Evolutionary conservation across 2,113 vertebrate species (phyloP).

Genomic region (Phrynosoma blainvillii): DNA sequence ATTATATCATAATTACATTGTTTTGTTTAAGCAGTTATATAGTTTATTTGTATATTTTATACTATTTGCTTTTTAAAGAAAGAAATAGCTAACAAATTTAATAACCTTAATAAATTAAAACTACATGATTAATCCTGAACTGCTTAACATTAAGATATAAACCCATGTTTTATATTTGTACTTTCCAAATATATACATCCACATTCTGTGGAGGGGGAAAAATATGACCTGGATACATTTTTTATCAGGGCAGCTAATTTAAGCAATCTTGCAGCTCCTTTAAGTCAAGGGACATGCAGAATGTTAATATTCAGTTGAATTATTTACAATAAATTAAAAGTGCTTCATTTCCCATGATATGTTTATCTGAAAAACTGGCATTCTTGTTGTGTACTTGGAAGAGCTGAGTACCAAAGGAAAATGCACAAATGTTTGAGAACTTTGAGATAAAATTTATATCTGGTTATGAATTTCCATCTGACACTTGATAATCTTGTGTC

Average conservation of each 20-base stretch:
- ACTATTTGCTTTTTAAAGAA: neutral
- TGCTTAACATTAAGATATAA: neutral
- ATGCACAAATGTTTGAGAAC: neutral
- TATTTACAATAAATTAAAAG: conserved; percentile 17
- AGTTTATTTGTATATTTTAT: too few relatives aligned
- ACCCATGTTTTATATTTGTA: neutral
- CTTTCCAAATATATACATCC: neutral
- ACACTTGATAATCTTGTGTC: neutral
- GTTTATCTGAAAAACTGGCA: neutral
- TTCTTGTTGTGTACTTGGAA: neutral
- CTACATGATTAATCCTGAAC: too few relatives aligned
- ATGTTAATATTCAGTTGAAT: neutral
- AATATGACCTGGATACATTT: neutral
- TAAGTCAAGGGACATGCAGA: neutral
- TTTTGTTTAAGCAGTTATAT: too few relatives aligned
- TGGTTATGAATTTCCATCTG: neutral
- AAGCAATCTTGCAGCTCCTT: neutral
- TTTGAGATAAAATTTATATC: neutral
- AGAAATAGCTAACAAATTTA: neutral
- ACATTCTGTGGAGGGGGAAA: neutral
- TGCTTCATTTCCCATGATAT: neutral
- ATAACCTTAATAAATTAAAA: neutral
- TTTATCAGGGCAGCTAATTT: conserved; percentile 9
- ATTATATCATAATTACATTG: too few relatives aligned
- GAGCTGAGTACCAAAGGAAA: neutral